These are phyloP conservation scores for Gastrophysa polygoni DNA, from an alignment of 2,888 invertebrate species.

Conservation along the genomic window DNA sequence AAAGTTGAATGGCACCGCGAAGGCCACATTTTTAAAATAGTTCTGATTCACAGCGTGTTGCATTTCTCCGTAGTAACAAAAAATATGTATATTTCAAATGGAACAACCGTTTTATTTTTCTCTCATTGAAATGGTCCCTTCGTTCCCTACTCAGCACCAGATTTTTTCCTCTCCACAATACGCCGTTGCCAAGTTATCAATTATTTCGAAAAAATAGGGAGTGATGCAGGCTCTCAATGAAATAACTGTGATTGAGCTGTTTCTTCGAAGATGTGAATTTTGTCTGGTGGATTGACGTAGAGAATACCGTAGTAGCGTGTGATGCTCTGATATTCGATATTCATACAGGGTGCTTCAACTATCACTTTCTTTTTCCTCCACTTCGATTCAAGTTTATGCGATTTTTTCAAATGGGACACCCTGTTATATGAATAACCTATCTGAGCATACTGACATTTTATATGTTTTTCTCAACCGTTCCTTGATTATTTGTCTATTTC, in stretches of 20 bases:
- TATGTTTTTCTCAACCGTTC: neutral
- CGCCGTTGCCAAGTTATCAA: neutral
- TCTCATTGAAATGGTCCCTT: conserved; percentile 2
- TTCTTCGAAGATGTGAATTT: neutral
- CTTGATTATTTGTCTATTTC: neutral
- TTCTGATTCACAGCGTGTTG: too few relatives aligned
- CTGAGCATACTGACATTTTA: neutral
- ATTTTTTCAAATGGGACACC: conserved; percentile 4
- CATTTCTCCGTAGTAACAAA: neutral
- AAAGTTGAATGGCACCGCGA: too few relatives aligned
- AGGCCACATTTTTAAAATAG: too few relatives aligned
- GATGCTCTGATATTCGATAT: neutral
- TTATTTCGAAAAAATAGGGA: neutral
- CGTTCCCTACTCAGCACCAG: neutral
- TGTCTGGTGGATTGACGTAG: neutral
- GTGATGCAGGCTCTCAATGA: neutral
- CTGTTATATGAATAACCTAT: neutral
- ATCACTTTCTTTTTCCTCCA: neutral
- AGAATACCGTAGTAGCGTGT: neutral
- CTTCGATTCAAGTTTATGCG: neutral
- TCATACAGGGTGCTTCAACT: neutral
- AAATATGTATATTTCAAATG: neutral
- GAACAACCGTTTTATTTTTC: neutral
- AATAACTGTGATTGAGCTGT: neutral
- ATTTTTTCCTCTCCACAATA: neutral